phyloP scores from a whole-genome alignment of 2,113 vertebrate genomes.

The Anolis sagrei region DNA sequence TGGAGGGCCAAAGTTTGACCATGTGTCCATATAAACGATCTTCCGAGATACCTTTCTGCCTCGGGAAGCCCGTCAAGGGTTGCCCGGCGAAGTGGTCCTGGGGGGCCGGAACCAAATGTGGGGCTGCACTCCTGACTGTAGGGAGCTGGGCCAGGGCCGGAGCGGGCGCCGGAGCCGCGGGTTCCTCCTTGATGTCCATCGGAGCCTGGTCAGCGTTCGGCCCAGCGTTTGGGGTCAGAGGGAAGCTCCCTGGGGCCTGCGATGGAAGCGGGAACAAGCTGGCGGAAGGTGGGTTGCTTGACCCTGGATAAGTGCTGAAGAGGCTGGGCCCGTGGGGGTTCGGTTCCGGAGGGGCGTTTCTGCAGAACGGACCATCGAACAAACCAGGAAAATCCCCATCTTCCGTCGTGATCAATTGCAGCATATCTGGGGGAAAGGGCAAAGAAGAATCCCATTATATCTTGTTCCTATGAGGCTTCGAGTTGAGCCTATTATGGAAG shows the following conservation, averaged over 20 bases:
- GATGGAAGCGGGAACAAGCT: slow-evolving; percentile 28
- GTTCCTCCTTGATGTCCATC: slow-evolving; percentile 67
- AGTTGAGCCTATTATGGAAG: too few species aligned
- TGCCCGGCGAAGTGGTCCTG: slow-evolving; percentile 57
- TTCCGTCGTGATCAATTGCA: slow-evolving; percentile 91
- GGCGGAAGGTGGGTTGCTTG: slow-evolving; percentile 3
- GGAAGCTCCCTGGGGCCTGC: slow-evolving; percentile 37
- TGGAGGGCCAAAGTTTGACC: too few species aligned
- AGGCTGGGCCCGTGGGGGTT: slow-evolving; percentile 27
- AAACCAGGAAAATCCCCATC: slow-evolving; percentile 88
- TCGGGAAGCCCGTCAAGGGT: slow-evolving; percentile 66
- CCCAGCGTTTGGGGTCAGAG: background rate
- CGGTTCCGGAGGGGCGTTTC: slow-evolving; percentile 51
- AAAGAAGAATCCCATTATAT: too few species aligned
- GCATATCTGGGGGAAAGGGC: slow-evolving; percentile 86
- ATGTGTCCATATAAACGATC: too few species aligned
- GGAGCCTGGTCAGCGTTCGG: background rate
- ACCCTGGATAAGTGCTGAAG: slow-evolving; percentile 64
- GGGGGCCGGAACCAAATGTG: slow-evolving; percentile 44
- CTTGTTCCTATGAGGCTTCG: too few species aligned
- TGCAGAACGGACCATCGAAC: slow-evolving; percentile 82
- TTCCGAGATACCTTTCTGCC: slow-evolving; percentile 55
- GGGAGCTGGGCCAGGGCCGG: slow-evolving; percentile 26
- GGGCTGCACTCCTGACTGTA: too few species aligned
- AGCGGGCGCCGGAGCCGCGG: slow-evolving; percentile 26